phyloP scores from a whole-genome alignment of 2,888 invertebrate species.

The Archips xylosteana region DNA sequence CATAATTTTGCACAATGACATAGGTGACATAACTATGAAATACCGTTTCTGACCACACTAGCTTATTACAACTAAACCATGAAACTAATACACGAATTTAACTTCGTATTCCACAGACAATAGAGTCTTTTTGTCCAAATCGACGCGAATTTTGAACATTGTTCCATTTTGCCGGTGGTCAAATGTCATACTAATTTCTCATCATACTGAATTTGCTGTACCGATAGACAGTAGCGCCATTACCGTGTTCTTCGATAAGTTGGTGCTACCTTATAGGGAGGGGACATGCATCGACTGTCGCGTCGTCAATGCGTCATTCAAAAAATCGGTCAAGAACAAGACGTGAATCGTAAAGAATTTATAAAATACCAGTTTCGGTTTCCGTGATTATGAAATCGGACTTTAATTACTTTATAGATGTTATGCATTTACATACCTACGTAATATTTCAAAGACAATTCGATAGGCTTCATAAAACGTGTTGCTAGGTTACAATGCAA shows the following conservation, averaged over 20 bases:
- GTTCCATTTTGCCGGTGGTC: background rate
- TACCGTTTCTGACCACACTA: constrained; percentile 19
- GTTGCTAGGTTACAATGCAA: background rate
- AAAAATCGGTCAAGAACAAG: constrained; percentile 39
- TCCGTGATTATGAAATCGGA: constrained; percentile 18
- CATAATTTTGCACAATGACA: constrained; percentile 46
- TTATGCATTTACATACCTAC: constrained; percentile 14
- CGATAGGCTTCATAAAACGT: background rate
- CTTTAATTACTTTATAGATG: background rate
- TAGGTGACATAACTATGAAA: constrained; percentile 43
- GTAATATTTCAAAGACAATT: constrained; percentile 4
- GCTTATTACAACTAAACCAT: background rate
- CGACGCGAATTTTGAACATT: background rate
- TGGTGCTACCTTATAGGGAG: constrained; percentile 20
- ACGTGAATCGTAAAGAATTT: constrained; percentile 19
- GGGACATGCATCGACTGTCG: constrained; percentile 28
- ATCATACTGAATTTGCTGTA: background rate
- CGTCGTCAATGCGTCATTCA: constrained; percentile 29
- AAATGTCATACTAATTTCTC: background rate
- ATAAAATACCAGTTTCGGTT: constrained; percentile 35
- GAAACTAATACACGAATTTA: background rate
- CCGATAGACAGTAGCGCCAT: background rate
- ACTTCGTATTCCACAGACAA: background rate
- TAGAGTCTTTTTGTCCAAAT: background rate
- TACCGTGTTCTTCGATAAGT: constrained; percentile 2